Percentiles rank a stretch among this genome's conserved stretches.
These are phyloP conservation scores for Enteromius afrohamiltoni DNA, from an alignment of 2,797 vertebrate genomes.

Conservation along the genomic window DNA sequence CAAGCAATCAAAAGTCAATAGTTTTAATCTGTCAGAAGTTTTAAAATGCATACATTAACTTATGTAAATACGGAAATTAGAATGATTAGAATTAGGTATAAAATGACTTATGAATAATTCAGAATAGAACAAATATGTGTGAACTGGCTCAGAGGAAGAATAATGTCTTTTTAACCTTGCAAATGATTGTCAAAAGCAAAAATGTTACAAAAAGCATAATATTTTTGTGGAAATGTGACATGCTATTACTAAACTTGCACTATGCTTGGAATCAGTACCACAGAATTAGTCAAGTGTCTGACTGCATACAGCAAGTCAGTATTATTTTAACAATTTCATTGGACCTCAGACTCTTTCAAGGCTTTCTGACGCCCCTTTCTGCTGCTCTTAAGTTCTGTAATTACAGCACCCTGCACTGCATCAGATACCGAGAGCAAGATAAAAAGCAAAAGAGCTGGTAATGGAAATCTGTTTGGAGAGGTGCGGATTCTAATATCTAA, in stretches of 20 bases:
- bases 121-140: not conserved
- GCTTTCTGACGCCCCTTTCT: slow-evolving; percentile 74
- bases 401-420: slow-evolving; percentile 74
- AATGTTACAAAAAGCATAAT: not conserved
- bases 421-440: slow-evolving; percentile 79
- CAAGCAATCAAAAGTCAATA: not conserved
- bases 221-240: not conserved
- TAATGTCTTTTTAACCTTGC: not conserved
- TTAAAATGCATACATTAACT: not conserved
- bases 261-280: not conserved
- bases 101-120: not conserved
- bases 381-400: slow-evolving; percentile 79
- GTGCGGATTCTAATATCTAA: slow-evolving; percentile 86
- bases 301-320: not conserved
- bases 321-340: not conserved
- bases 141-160: not conserved
- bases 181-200: not conserved
- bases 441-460: slow-evolving; percentile 78
- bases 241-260: not conserved
- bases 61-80: not conserved
- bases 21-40: not conserved
- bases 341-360: slow-evolving; percentile 36
- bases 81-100: not conserved
- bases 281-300: not conserved
- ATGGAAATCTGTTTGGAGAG: slow-evolving; percentile 86